A percentile compares a stretch with the other conserved stretches of the same genome.
phyloP scores from a whole-genome alignment of 2,113 vertebrate species.

The Eptesicus fuscus region DNA sequence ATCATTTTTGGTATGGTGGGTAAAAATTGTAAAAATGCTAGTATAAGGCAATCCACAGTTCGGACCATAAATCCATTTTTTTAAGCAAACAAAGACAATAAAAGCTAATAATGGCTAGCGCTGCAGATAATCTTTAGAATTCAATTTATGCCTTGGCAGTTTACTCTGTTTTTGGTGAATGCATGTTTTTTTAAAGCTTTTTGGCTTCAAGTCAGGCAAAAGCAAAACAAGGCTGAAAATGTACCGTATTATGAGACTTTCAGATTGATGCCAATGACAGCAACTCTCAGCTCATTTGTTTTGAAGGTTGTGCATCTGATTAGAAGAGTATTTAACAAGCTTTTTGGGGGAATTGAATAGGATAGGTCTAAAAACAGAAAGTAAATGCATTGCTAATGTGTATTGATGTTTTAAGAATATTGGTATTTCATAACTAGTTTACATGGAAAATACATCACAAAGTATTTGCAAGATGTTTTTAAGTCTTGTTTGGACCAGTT shows the following conservation, averaged over 20 bases:
- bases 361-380: background rate
- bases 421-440: background rate
- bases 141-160: constrained; percentile 69
- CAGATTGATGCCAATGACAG: background rate
- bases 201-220: constrained; percentile 67
- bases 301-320: constrained; percentile 46
- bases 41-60: background rate
- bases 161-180: constrained; percentile 61
- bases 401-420: constrained; percentile 34
- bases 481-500: constrained; percentile 20
- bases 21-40: background rate
- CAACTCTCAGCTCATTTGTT: background rate
- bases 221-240: constrained; percentile 58
- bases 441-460: background rate
- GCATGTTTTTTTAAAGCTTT: constrained; percentile 64
- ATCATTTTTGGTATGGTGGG: background rate
- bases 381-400: background rate
- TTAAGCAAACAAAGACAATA: constrained; percentile 48
- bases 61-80: constrained; percentile 44
- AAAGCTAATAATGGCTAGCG: background rate
- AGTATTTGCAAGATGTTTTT: background rate
- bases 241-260: background rate
- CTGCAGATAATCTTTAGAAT: constrained; percentile 61
- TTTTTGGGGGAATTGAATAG: constrained; percentile 20
- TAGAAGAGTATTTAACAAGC: constrained; percentile 16